Evolutionary conservation across 2,797 vertebrate species (phyloP), one percentile per base, ranked within the genome.

Genomic region (Macroramphosus scolopax): DNA sequence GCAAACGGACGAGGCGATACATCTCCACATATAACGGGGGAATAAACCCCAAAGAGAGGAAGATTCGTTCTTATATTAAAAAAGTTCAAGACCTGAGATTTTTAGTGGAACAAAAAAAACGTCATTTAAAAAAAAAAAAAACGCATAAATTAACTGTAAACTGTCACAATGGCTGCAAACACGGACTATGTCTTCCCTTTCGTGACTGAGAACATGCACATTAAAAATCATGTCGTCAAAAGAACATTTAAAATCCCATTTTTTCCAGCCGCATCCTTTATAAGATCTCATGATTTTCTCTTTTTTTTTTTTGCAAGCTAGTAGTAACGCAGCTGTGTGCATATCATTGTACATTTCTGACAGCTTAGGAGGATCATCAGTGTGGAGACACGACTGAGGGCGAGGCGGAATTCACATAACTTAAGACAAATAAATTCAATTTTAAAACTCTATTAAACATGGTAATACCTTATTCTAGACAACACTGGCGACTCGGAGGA

Each of bases 71-170:
- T 80, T 54, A 73, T 83, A 81, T 80, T 62, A 85, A 86, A 84
- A 85, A 76, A 72, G 70, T 84, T 86, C 64, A 75, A 86, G 82
- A 88, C 87, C 87, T 87, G 87, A 88, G 87, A 78, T 82, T 83
- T 85, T 81, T 74, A 71, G 81, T 80, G 79, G 70, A 82, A 85
- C 70, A 71, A 65, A 80, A 76, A 3, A 22, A 3, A 17, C 34
- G 45, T 64, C 38, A 50, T 82, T 80, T 51, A 57, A 63, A 51
- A 58, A 49, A 35, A 61, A 64, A 64, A 17, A 30, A 51, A 47
- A 52, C 48, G 48, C 61, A 68, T 37, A 51, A 24, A 55, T 40
- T 25, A 41, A 58, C 47, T 48, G 81, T 83, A 78, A 85, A 84
- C 80, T 41, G 51, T 76, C 69, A 68, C 64, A 42, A 67, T 53